These are phyloP conservation scores for Parauchenoglanis ngamensis DNA, from an alignment of 2,797 vertebrate species.

Conservation along the genomic window DNA sequence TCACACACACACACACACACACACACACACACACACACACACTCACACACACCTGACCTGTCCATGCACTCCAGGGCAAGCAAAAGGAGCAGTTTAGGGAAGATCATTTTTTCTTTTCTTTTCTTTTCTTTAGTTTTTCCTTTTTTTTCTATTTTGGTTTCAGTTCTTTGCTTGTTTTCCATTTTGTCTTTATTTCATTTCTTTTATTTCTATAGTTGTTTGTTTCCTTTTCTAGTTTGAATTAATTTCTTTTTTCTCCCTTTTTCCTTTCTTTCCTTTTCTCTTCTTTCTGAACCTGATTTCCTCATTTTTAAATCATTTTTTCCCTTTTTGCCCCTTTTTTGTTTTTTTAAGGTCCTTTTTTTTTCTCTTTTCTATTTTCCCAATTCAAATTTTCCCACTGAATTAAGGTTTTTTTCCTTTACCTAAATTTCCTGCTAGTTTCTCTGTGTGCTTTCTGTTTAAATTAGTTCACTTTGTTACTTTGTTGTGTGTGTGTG, in stretches of 20 bases:
- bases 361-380: background rate
- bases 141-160: background rate
- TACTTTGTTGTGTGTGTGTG: background rate
- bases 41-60: slow-evolving; percentile 66
- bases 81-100: background rate
- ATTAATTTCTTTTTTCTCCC: background rate
- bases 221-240: background rate
- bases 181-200: slow-evolving; percentile 53
- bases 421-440: background rate
- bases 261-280: background rate
- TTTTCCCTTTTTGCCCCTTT: background rate
- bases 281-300: background rate
- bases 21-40: slow-evolving; percentile 16
- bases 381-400: too few species aligned
- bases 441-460: background rate
- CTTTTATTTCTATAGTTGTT: background rate
- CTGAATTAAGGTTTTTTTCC: slow-evolving; percentile 17
- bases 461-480: background rate
- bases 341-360: background rate
- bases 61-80: slow-evolving; percentile 61
- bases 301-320: background rate
- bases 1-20: slow-evolving; percentile 42
- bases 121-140: background rate
- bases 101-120: background rate
- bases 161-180: background rate